Conservation (phyloP, 2,888 invertebrate species). For the Drosophila tripunctata region DNA sequence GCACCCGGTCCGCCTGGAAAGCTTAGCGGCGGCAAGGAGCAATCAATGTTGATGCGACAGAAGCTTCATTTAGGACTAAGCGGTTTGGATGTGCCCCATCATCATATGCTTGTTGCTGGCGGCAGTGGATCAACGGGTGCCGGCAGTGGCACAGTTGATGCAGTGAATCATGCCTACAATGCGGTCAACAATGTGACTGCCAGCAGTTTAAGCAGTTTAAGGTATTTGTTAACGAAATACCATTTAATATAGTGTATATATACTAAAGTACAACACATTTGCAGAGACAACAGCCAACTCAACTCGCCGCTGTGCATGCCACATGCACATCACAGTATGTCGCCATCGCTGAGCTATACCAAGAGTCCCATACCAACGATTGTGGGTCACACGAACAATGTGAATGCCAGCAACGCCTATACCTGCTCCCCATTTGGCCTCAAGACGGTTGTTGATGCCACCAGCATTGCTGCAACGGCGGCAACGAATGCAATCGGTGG, state of each 20-base stretch:
- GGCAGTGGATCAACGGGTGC: conserved; percentile 36
- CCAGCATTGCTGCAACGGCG: conserved; percentile 49
- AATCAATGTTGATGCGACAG: conserved; percentile 70
- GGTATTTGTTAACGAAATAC: no score
- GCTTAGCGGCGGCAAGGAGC: conserved; percentile 84
- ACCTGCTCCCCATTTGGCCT: conserved; percentile 83
- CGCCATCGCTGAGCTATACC: conserved; percentile 82
- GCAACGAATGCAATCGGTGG: conserved; percentile 39
- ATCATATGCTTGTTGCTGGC: conserved; percentile 52
- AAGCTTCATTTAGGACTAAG: conserved; percentile 62
- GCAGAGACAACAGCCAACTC: conserved; percentile 82
- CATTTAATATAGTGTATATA: no score
- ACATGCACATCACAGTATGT: conserved; percentile 83
- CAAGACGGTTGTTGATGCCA: conserved; percentile 80
- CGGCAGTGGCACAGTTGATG: conserved; percentile 47
- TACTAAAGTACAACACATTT: no score
- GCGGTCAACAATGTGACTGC: conserved; percentile 70
- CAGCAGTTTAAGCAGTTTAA: conserved; percentile 75
- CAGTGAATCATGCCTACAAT: conserved; percentile 78
- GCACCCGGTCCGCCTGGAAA: conserved; percentile 84
- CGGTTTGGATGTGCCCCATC: conserved; percentile 81
- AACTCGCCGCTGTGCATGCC: conserved; percentile 84
- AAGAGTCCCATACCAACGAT: conserved; percentile 82
- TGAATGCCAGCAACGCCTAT: conserved; percentile 70
- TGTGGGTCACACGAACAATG: conserved; percentile 69